phyloP scores from a whole-genome alignment of 2,888 invertebrate species.

The Nephrotoma appendiculata region DNA sequence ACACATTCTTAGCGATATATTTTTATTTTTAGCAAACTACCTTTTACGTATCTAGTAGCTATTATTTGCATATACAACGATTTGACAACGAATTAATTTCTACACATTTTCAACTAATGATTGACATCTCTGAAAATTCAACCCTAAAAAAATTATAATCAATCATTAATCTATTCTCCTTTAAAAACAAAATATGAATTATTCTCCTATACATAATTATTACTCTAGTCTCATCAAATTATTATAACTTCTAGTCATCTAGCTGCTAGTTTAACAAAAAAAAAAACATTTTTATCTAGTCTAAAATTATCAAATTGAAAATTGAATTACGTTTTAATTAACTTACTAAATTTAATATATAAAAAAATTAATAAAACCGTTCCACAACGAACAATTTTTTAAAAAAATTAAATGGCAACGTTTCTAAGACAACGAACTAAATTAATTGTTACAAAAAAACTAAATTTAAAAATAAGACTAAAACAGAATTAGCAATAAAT shows the following conservation, averaged over 20 bases:
- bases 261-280: background rate
- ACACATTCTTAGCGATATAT: background rate
- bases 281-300: background rate
- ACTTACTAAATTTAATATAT: background rate
- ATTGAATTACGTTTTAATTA: background rate
- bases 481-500: background rate
- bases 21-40: background rate
- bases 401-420: slow-evolving; percentile 22
- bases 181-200: background rate
- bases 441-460: slow-evolving; percentile 6
- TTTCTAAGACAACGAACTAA: slow-evolving; percentile 36
- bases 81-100: background rate
- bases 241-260: background rate
- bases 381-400: slow-evolving; percentile 1
- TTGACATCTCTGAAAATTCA: background rate
- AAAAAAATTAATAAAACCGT: background rate
- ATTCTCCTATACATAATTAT: background rate
- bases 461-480: slow-evolving; percentile 4
- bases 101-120: background rate
- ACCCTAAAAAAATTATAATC: background rate
- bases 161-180: background rate
- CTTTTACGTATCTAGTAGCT: background rate
- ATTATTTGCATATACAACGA: background rate
- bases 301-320: background rate
- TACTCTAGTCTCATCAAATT: background rate